These are phyloP conservation scores for Pogonomyrmex barbatus DNA, from an alignment of 1,140 invertebrate species.

Conservation along the genomic window DNA sequence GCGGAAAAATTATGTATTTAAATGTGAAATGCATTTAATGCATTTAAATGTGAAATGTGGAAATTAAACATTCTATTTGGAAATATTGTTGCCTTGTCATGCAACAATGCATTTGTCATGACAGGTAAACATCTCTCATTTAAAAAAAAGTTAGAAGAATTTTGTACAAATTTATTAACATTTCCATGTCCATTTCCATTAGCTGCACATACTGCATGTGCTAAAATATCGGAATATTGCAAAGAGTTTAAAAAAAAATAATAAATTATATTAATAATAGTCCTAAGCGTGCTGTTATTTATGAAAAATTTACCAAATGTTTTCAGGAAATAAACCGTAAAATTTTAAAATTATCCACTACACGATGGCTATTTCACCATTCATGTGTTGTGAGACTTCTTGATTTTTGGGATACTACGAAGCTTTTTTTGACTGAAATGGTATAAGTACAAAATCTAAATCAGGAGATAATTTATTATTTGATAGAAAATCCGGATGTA, in stretches of 20 bases:
- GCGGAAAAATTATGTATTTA: not conserved
- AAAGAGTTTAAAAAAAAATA: not conserved
- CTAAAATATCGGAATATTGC: not conserved
- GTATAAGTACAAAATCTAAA: not conserved
- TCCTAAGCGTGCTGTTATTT: not conserved
- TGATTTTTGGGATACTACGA: not conserved
- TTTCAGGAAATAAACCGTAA: not conserved
- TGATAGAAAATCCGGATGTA: not conserved
- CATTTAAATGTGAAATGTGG: not conserved
- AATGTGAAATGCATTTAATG: not conserved
- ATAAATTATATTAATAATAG: not conserved
- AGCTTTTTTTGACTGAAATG: not conserved
- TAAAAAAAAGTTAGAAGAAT: not conserved
- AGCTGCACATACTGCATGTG: too few relatives aligned
- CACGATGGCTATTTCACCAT: not conserved
- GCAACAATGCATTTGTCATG: not conserved
- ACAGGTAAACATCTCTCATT: not conserved
- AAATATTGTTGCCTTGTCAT: not conserved
- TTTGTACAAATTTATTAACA: not conserved
- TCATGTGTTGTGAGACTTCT: conserved; percentile 8
- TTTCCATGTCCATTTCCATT: not conserved
- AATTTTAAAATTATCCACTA: conserved; percentile 31
- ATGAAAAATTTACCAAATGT: not conserved
- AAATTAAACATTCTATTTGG: not conserved
- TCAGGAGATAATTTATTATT: not conserved